Conservation (phyloP, 35 echinoderm and acorn worm species). For the Amphiura filiformis region DNA sequence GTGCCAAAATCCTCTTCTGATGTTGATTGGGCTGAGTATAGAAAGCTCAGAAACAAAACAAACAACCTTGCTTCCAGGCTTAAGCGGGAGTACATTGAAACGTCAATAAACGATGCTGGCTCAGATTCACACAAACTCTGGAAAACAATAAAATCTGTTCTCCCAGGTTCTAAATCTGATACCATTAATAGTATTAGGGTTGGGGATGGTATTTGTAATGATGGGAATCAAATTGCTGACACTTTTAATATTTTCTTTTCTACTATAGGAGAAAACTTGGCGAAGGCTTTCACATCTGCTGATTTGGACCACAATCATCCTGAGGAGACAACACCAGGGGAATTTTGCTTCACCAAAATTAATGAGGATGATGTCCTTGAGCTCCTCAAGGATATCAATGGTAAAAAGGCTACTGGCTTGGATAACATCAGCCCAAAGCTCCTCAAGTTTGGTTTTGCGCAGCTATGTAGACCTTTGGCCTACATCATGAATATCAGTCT, state of each 20-base stretch:
- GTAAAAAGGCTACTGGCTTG: conserved; percentile 2
- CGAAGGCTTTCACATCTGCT: neutral
- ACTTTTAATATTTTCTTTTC: neutral
- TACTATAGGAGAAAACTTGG: neutral
- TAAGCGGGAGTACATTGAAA: neutral
- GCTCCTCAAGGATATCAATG: neutral
- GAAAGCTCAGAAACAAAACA: neutral
- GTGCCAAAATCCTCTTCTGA: neutral
- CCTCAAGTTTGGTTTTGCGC: neutral
- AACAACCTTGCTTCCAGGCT: neutral
- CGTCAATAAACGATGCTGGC: neutral
- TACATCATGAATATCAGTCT: conserved; percentile 21
- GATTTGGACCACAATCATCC: too few relatives aligned
- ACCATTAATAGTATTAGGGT: neutral
- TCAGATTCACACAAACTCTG: neutral
- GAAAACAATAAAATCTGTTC: neutral
- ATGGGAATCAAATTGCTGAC: neutral
- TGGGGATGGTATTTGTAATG: neutral
- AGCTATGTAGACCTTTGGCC: neutral
- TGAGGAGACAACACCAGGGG: neutral
- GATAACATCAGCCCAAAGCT: neutral
- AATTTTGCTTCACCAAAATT: conserved; percentile 4
- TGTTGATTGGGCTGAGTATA: neutral
- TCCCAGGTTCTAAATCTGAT: neutral
- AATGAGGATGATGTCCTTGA: neutral